Evolutionary conservation across 1,140 invertebrate genomes (phyloP).

Genomic region (Potamilus streckersoni): DNA sequence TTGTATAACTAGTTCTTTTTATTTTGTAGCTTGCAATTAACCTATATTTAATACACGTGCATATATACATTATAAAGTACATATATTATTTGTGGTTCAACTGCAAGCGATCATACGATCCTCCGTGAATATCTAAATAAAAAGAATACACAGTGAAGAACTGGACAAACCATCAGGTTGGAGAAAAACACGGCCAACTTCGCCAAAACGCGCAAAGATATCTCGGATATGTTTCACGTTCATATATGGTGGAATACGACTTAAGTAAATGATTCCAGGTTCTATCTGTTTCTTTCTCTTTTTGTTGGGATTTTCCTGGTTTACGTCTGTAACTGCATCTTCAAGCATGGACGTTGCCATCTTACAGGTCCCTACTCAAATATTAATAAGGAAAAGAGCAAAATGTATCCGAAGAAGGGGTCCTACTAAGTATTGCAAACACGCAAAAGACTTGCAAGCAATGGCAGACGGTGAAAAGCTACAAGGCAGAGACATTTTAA

Average conservation of each 20-base stretch:
- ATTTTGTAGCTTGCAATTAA: neutral
- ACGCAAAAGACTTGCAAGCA: too few relatives aligned
- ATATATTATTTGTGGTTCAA: neutral
- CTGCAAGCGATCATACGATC: neutral
- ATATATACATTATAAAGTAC: neutral
- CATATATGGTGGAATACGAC: conserved; percentile 22
- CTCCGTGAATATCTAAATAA: neutral
- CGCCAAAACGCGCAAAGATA: conserved; percentile 24
- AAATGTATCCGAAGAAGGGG: too few relatives aligned
- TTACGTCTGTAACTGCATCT: too few relatives aligned
- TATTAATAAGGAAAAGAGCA: too few relatives aligned
- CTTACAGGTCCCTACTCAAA: too few relatives aligned
- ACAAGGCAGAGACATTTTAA: too few relatives aligned
- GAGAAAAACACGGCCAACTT: conserved; percentile 24
- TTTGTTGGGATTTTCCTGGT: neutral
- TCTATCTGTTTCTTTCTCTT: conserved; percentile 12
- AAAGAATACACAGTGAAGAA: neutral
- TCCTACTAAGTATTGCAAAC: too few relatives aligned
- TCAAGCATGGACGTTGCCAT: too few relatives aligned
- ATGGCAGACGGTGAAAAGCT: too few relatives aligned
- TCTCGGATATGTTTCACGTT: conserved; percentile 20
- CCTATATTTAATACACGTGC: neutral
- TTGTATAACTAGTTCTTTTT: too few relatives aligned
- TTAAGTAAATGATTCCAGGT: conserved; percentile 27
- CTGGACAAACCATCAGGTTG: conserved; percentile 22